Base-by-base conservation (phyloP, 2,113 vertebrate genomes). In the Platycercus adscitus region DNA sequence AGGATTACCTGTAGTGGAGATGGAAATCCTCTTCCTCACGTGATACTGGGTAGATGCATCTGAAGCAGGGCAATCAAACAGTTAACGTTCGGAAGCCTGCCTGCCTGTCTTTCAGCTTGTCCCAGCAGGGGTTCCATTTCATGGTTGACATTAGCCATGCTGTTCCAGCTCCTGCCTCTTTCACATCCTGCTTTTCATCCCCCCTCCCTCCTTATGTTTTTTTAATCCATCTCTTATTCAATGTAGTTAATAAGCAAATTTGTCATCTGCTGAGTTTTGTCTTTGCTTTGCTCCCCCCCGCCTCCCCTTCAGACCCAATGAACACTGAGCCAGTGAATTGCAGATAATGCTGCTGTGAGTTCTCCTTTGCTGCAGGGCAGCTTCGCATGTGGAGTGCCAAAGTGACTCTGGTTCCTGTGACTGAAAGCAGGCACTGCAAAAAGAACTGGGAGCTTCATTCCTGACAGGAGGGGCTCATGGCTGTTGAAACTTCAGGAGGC, bases 111-210 rank as follows among this genome's bases (percentile, higher is more conserved):
- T 63, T 87, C 84, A 35, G 1, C 20, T 44, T 37, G 73, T 66
- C 89, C 37, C 87, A 94, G 87, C 91, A 85, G 96, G 91, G 91
- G 55, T 44, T 94, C 77, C 46, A 58, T 91, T 94, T 95, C 73
- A 55, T 91, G 93, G 25, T 11, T 96, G 93, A 79, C 78, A 61
- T 89, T 65, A 69, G 41, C 83, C 70, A 20, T 90, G 87, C 89
- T 89, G 50, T 26, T 89, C 46, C 72, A 78, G 89, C 89, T 92
- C 64, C 89, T 92, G 77, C 95, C 88, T 52, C 76, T 81, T 77
- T 73, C 86, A 63, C 72, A 49, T 89, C 84, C 91, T 69, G 55
- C 86, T 93, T 93, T 84, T 78, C 73, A 72, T 26, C 47, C 55
- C 81, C 64, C 44, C 68, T 52, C 66, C 39, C 44, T 64, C 70